phyloP scores from a whole-genome alignment of 2,888 invertebrate genomes.

The Urechis unicinctus region DNA sequence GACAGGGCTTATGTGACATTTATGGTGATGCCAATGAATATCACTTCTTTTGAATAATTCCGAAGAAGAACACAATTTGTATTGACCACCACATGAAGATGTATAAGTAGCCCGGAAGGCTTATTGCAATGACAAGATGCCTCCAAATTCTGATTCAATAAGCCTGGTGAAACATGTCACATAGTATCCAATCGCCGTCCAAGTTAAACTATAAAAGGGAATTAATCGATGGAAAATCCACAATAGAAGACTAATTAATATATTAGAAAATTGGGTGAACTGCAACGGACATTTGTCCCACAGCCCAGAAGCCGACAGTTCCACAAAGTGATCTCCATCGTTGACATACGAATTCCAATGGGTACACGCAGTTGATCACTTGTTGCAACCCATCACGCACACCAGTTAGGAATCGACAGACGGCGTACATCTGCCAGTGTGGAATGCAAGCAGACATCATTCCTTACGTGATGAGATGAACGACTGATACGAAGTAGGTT shows the following conservation, averaged over 20 bases:
- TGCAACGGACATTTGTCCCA: conserved; percentile 12
- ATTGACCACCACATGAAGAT: too few species aligned
- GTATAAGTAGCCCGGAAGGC: too few species aligned
- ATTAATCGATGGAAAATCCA: too few species aligned
- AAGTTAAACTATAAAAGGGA: conserved; percentile 8
- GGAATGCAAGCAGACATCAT: conserved; percentile 8
- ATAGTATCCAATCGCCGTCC: too few species aligned
- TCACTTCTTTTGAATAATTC: too few species aligned
- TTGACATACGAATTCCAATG: conserved; percentile 14
- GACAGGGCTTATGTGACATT: neutral
- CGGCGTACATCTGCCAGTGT: conserved; percentile 11
- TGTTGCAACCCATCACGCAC: conserved; percentile 10
- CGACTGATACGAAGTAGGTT: conserved; percentile 6
- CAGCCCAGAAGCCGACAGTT: conserved; percentile 17
- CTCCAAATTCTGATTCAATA: conserved; percentile 4
- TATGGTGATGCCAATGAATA: too few species aligned
- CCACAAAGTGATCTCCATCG: conserved; percentile 15
- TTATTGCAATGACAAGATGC: neutral
- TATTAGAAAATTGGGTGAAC: too few species aligned
- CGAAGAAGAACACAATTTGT: too few species aligned
- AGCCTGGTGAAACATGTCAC: too few species aligned
- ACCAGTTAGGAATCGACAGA: conserved; percentile 8
- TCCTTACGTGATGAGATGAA: conserved; percentile 6
- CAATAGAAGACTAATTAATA: too few species aligned
- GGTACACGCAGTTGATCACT: conserved; percentile 14